Percentiles rank a stretch among this genome's conserved stretches.
phyloP scores from a whole-genome alignment of 2,113 vertebrate genomes.

The Mus pahari region DNA sequence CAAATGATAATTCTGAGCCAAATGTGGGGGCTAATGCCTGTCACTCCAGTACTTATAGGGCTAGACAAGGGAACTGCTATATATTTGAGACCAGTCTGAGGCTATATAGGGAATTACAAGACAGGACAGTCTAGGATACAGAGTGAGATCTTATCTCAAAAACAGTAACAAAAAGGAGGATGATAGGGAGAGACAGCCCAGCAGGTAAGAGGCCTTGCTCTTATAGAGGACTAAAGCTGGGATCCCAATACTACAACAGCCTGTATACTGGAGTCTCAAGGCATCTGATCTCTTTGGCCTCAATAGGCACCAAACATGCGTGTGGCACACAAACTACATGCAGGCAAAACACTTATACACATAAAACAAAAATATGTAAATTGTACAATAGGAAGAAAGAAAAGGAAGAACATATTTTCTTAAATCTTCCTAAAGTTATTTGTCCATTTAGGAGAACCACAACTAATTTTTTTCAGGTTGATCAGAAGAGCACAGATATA shows the following conservation, averaged over 20 bases:
- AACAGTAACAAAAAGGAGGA: neutral
- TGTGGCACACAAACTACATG: neutral
- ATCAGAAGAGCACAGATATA: neutral
- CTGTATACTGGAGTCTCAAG: neutral
- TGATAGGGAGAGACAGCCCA: neutral
- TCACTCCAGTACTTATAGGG: neutral
- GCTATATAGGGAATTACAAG: neutral
- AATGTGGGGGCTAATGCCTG: neutral
- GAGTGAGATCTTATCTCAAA: neutral
- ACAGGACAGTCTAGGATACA: neutral
- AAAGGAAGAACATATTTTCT: neutral
- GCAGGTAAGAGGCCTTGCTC: neutral
- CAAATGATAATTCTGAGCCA: constrained; percentile 14
- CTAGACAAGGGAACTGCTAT: neutral
- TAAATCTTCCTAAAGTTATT: constrained; percentile 1
- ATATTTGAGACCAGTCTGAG: neutral
- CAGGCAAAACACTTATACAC: neutral
- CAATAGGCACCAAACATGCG: neutral
- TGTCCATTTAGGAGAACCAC: neutral
- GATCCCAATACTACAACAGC: neutral
- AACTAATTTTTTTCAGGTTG: neutral
- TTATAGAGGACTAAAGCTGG: neutral
- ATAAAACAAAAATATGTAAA: neutral
- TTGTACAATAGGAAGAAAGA: neutral
- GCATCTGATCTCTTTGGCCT: neutral